Evolutionary conservation across 2,888 invertebrate species (phyloP), one percentile per base, ranked within the genome.

Genomic region (Penaeus monodon): DNA sequence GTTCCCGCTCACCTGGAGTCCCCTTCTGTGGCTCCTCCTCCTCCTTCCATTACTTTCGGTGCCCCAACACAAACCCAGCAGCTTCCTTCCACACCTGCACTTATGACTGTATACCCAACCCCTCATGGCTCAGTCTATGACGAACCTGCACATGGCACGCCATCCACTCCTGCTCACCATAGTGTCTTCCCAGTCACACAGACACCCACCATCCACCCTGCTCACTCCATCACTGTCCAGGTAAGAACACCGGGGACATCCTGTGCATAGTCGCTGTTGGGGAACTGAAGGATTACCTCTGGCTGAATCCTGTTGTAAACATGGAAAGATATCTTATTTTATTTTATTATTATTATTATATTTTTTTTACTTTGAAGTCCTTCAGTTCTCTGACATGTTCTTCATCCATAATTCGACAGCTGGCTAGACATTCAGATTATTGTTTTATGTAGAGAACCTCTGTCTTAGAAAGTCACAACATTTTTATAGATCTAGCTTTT

Each of bases 191-290:
- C 82, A 33, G 74, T 74, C 82, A 74, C 70, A 57, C 82, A 86
- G 70, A 65, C 76, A 44, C 88, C 88, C 76, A 86, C 88, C 84
- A 89, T 89, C 68, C 88, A 89, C 86, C 89, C 88, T 44, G 88
- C 84, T 65, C 89, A 89, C 88, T 84, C 89, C 84, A 88, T 89
- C 86, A 89, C 89, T 73, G 89, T 89, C 27, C 89, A 89, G 89
- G 89, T 89, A 88, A 81, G 86, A 63, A 70, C 64, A 27, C 57
- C 65, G 65, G 27, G 27, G 24, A 29, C 63, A 44, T 17, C 63
- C 27, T 44, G n/a, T 29, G 73, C 49, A 22, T 79, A 63, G 12
- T 38, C 33, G 27, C 33, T 76, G 76, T 24, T 76, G 24, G 38
- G 44, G 76, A 38, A 24, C 76, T 68, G 27, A 68, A 68, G 29